Percentiles rank a stretch among this genome's conserved stretches.
Conservation (phyloP, 2,888 invertebrate genomes). For the Malachius bipustulatus region DNA sequence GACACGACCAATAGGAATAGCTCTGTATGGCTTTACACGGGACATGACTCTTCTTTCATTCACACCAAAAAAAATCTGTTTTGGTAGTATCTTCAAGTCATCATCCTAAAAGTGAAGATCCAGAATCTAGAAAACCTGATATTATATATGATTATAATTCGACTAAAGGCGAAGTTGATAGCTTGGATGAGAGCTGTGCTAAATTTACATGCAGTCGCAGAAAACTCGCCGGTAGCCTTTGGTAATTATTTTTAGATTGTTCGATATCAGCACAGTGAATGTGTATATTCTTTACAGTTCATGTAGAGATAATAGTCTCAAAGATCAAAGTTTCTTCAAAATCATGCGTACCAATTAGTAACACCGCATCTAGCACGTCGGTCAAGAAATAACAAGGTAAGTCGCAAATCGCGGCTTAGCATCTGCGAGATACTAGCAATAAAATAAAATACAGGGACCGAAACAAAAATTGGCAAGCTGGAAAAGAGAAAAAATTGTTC, state of each 20-base stretch:
- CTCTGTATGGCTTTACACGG: slow-evolving; percentile 15
- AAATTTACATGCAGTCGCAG: slow-evolving; percentile 3
- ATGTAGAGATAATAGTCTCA: background rate
- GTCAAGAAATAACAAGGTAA: slow-evolving; percentile 1
- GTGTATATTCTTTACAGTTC: slow-evolving; percentile 2
- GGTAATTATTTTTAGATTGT: slow-evolving; percentile 2
- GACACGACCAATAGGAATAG: slow-evolving; percentile 8
- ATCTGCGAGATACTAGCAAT: slow-evolving; percentile 5
- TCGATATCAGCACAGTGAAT: slow-evolving; percentile 6
- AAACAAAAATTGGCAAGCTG: slow-evolving; percentile 3
- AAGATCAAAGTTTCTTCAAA: background rate
- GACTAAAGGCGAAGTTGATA: slow-evolving; percentile 21
- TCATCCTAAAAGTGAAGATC: slow-evolving; percentile 12
- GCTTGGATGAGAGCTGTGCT: slow-evolving; percentile 3
- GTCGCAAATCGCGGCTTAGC: slow-evolving; percentile 4
- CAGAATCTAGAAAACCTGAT: slow-evolving; percentile 16
- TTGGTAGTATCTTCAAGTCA: slow-evolving; percentile 16
- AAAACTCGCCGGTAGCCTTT: slow-evolving; percentile 1
- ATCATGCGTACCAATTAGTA: slow-evolving; percentile 1
- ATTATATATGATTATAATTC: slow-evolving; percentile 19
- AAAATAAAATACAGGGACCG: background rate
- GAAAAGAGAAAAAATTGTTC: slow-evolving; percentile 8
- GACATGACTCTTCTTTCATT: slow-evolving; percentile 20
- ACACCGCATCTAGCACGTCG: background rate
- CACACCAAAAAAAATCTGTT: slow-evolving; percentile 17